Evolutionary conservation across 2,113 vertebrate species (phyloP), one percentile per base, ranked within the genome.

Genomic region (Varanus komodoensis): DNA sequence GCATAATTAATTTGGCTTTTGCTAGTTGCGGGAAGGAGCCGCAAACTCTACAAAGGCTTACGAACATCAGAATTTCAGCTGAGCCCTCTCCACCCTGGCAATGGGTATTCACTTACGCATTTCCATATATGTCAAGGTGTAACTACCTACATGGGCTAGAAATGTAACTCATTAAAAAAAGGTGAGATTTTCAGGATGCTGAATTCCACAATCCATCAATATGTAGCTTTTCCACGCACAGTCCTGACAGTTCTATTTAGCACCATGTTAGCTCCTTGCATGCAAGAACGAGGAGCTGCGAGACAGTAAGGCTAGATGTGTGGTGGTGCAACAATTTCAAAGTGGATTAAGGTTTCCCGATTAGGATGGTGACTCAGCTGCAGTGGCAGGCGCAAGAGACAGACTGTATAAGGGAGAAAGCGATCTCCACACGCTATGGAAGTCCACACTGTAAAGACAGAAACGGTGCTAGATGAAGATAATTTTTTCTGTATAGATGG

Each of bases 111-210:
- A n/a, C 25, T 32, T 27, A 44, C 61, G 34, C 12, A 29, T 44
- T 78, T 64, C 38, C 38, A 44, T 17, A 9, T 3, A 44, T n/a
- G 54, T 61, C 29, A 64, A 77, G 14, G 17, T 75, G 8, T 8
- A 73, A 38, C 32, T 7, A 82, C 5, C 54, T 54, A n/a, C 12
- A 89, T 75, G 71, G 90, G 92, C 92, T 92, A 91, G 74, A 68
- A 92, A 87, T 88, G 89, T 75, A 57, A 84, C 38, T 3, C 87
- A 87, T 95, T 82, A 93, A 94, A 96, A 95, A 94, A 92, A 92
- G 78, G 92, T 93, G 93, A 90, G 87, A 93, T 94, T 92, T 91
- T 83, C 95, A 93, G 74, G 84, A 80, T 61, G 84, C 89, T 92
- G 93, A 86, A 54, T 95, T 64, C 27, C 12, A 73, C 73, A 94